Percentiles rank a stretch among this genome's conserved stretches.
phyloP scores from a whole-genome alignment of 2,113 vertebrate genomes.

The Psilopogon haemacephalus region DNA sequence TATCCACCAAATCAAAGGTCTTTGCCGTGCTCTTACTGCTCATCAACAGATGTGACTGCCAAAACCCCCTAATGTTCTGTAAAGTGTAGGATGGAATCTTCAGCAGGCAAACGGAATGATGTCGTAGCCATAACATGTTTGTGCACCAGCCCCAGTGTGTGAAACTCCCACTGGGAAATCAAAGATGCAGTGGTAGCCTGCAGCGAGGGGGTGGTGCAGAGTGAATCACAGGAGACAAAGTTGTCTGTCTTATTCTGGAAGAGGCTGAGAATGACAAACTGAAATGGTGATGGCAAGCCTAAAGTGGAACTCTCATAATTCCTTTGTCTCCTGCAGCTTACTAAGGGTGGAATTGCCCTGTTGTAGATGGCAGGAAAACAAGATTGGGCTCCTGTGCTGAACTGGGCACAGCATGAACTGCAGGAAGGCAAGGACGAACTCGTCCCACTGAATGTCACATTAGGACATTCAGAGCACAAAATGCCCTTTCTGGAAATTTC shows the following conservation, averaged over 20 bases:
- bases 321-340: neutral
- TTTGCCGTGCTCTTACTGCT: neutral
- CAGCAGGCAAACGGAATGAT: neutral
- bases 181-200: neutral
- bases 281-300: neutral
- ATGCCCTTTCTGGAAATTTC: constrained; percentile 33
- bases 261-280: neutral
- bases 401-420: neutral
- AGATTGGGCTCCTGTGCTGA: neutral
- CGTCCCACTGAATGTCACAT: constrained; percentile 36
- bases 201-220: neutral
- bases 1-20: neutral
- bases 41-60: neutral
- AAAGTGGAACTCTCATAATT: neutral
- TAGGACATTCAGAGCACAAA: constrained; percentile 19
- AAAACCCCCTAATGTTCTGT: neutral
- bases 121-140: neutral
- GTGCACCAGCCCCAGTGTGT: neutral
- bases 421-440: neutral
- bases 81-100: neutral
- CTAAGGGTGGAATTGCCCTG: neutral
- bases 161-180: neutral
- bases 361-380: neutral
- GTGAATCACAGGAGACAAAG: neutral
- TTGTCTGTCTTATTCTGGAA: neutral